A percentile compares a stretch with the other conserved stretches of the same genome.
Evolutionary conservation across 2,797 vertebrate species (phyloP).

Genomic region (Oryzias dopingdopingensis): DNA sequence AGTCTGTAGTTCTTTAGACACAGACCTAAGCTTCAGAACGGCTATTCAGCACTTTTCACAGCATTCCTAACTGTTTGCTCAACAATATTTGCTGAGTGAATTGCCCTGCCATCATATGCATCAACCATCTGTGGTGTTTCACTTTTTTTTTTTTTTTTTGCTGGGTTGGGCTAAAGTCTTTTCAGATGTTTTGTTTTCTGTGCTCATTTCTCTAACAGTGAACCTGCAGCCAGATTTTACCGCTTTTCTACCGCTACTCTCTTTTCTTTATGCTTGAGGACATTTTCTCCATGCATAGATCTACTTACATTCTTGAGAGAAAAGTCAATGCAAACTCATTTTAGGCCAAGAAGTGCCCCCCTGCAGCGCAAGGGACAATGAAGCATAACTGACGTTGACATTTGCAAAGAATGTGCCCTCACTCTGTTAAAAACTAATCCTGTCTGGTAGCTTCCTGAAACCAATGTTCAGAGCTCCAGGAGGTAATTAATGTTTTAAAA

Average conservation of each 20-base stretch:
- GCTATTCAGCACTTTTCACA: constrained; percentile 26
- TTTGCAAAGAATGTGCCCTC: constrained; percentile 42
- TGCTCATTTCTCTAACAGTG: too few species aligned
- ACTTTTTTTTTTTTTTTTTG: constrained; percentile 4
- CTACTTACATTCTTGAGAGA: constrained; percentile 53
- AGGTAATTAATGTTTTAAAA: too few species aligned
- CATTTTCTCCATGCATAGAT: background rate
- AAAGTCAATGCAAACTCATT: constrained; percentile 43
- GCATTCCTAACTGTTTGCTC: constrained; percentile 28
- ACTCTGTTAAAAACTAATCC: constrained; percentile 37
- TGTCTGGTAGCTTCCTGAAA: constrained; percentile 24
- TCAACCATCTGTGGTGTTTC: constrained; percentile 30
- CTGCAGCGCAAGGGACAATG: constrained; percentile 70
- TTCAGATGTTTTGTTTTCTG: constrained; percentile 14
- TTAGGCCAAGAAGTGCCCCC: constrained; percentile 69
- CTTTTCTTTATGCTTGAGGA: too few species aligned
- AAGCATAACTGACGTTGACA: constrained; percentile 52
- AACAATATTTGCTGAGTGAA: constrained; percentile 28
- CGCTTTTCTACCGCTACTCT: too few species aligned
- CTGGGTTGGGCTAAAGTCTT: constrained; percentile 7
- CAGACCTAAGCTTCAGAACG: constrained; percentile 26
- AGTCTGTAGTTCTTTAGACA: constrained; percentile 17
- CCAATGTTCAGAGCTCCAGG: too few species aligned
- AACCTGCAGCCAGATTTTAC: too few species aligned
- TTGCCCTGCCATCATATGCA: constrained; percentile 9